A percentile compares a stretch with the other conserved stretches of the same genome.
Conservation (phyloP, 2,888 invertebrate species). For the Eustalomyia histrio region DNA sequence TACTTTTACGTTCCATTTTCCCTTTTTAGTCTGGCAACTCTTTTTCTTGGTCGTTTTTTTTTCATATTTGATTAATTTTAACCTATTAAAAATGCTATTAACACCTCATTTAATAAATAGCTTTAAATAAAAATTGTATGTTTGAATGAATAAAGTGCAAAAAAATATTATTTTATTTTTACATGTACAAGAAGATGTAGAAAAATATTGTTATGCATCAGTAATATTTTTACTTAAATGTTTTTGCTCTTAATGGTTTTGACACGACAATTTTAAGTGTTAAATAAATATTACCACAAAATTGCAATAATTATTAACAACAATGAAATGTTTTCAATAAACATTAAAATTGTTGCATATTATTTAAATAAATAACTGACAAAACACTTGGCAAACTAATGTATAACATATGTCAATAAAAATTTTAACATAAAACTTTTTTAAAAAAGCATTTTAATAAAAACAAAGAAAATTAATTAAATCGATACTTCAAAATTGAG, state of each 20-base stretch:
- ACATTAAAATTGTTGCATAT: conserved; percentile 37
- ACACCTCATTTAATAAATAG: conserved; percentile 58
- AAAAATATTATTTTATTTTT: conserved; percentile 1
- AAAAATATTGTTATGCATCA: conserved; percentile 56
- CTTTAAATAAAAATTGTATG: conserved; percentile 50
- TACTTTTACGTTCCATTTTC: too few species aligned
- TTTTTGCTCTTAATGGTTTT: conserved; percentile 51
- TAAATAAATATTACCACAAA: conserved; percentile 60
- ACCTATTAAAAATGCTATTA: conserved; percentile 58
- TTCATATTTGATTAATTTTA: conserved; percentile 52
- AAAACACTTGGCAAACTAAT: neutral
- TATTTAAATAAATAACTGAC: conserved; percentile 30
- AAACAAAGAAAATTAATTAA: too few species aligned
- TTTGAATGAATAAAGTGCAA: conserved; percentile 13
- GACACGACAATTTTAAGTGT: conserved; percentile 62
- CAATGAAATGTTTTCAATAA: conserved; percentile 9
- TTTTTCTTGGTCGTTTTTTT: neutral
- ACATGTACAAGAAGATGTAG: conserved; percentile 14
- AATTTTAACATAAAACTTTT: neutral
- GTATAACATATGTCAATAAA: neutral
- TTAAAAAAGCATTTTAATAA: too few species aligned
- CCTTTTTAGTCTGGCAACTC: neutral
- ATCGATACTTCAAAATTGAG: too few species aligned
- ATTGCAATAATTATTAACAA: conserved; percentile 51
- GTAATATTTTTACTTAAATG: conserved; percentile 22